Evolutionary conservation across 2,888 invertebrate genomes (phyloP).

Genomic region (Drosophila sordidula): DNA sequence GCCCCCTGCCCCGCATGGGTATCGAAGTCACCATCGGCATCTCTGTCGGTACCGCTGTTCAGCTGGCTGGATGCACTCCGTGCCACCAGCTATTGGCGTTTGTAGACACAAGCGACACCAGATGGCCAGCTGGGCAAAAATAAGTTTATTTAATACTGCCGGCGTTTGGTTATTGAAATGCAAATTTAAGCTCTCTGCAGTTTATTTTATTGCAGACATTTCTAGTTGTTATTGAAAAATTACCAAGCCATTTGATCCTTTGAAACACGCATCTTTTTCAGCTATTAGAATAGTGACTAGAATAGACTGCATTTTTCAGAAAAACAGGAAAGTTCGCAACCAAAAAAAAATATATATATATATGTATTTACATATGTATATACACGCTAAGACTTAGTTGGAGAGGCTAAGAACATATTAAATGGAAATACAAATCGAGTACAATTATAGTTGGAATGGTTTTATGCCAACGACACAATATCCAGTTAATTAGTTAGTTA

Average conservation of each 20-base stretch:
- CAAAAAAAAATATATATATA: too few relatives aligned
- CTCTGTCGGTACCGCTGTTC: constrained; percentile 9
- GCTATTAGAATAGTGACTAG: background rate
- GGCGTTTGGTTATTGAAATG: constrained; percentile 14
- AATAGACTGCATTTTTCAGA: too few relatives aligned
- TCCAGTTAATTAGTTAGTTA: too few relatives aligned
- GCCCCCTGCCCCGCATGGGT: background rate
- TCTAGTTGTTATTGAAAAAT: constrained; percentile 8
- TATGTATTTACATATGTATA: too few relatives aligned
- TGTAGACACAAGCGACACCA: constrained; percentile 2
- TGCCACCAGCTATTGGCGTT: constrained; percentile 16
- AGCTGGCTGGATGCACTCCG: constrained; percentile 9
- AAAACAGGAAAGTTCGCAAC: too few relatives aligned
- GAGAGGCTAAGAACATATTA: too few relatives aligned
- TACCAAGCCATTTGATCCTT: constrained; percentile 3
- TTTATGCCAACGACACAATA: too few relatives aligned
- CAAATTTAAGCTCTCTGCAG: constrained; percentile 4
- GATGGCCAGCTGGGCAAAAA: constrained; percentile 2
- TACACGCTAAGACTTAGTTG: too few relatives aligned
- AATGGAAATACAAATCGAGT: too few relatives aligned
- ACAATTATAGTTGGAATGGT: too few relatives aligned
- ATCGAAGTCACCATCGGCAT: constrained; percentile 4
- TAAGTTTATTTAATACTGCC: constrained; percentile 7
- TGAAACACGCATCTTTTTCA: background rate
- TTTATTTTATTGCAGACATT: background rate